Evolutionary conservation across 92 coral and sea anemone species (phyloP), one percentile per base, ranked within the genome.

Genomic region (Epizoanthus scotinus): DNA sequence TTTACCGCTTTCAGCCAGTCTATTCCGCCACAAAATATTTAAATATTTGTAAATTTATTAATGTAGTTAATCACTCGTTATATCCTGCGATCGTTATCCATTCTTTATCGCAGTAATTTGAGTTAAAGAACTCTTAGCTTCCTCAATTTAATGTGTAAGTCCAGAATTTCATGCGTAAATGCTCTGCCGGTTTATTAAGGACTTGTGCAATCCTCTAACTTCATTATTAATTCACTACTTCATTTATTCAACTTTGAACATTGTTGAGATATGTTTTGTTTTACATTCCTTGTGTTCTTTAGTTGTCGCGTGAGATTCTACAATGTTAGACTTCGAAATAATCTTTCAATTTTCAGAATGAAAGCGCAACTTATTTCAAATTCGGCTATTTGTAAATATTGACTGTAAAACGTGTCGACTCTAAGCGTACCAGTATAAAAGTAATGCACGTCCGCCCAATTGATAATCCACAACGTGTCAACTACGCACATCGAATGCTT

Each of bases 221-320:
- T 10, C 52, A 12, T 47, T 47, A 34, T 47, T 15, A 47, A 47
- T 9, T 10, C 52, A 47, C 52, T 47, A 34, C 40, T 9, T 13
- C 17, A 47, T 47, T 8, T 29, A 14, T 17, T 40, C 29, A 27
- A 54, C 24, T 47, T 5, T 38, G 24, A 38, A 22, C 14, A 34
- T 59, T 25, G 24, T 3, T 38, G 24, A 38, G n/a, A 22, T 12
- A 38, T 59, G 54, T 40, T 58, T 55, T 55, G 38, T 53, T 12
- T 74, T 26, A 14, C 21, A 20, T 74, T 74, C 58, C 80, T 67
- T 75, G 68, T 75, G 60, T 36, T 47, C 52, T 47, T 47, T 13
- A 47, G 52, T 59, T 75, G 27, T 21, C 50, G 60, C 58, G n/a
- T 67, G 21, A 53, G 53, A 59, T 34, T 40, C 57, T 21, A 54